A percentile compares a stretch with the other conserved stretches of the same genome.
phyloP scores from a whole-genome alignment of 2,888 invertebrate genomes.

The Pogonocherus hispidulus region DNA sequence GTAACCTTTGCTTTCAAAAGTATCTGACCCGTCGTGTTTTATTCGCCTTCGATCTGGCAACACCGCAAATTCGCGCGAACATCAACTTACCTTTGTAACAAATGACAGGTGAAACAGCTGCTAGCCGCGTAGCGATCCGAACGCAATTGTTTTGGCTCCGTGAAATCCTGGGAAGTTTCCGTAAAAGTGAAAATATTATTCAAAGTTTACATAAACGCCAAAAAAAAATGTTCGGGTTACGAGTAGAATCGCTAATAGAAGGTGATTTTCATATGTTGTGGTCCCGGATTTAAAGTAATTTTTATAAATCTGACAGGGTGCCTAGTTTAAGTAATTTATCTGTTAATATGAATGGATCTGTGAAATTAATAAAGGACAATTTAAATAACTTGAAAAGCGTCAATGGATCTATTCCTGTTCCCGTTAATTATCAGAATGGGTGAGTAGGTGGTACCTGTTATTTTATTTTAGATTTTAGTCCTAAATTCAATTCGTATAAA shows the following conservation, averaged over 20 bases:
- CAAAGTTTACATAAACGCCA: background rate
- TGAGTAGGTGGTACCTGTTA: constrained; percentile 40
- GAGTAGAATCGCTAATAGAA: background rate
- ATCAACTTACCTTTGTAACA: constrained; percentile 45
- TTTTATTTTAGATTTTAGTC: no score
- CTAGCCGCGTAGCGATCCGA: constrained; percentile 32
- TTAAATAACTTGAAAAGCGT: constrained; percentile 53
- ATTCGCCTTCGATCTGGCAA: constrained; percentile 37
- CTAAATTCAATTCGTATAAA: no score
- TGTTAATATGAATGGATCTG: constrained; percentile 44
- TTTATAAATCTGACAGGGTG: constrained; percentile 5
- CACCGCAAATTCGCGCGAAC: constrained; percentile 38
- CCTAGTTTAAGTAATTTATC: constrained; percentile 1
- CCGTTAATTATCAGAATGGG: constrained; percentile 52
- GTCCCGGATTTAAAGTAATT: background rate
- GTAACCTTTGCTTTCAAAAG: background rate
- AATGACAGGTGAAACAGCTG: constrained; percentile 53
- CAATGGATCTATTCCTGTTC: constrained; percentile 51
- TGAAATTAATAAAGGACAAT: constrained; percentile 53
- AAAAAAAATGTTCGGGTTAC: background rate
- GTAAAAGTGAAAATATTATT: constrained; percentile 3
- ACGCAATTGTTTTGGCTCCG: background rate
- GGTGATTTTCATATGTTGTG: constrained; percentile 11
- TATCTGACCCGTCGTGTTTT: constrained; percentile 24
- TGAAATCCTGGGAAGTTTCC: constrained; percentile 11